phyloP scores from a whole-genome alignment of 2,797 vertebrate genomes.

The Enteromius afrohamiltoni region DNA sequence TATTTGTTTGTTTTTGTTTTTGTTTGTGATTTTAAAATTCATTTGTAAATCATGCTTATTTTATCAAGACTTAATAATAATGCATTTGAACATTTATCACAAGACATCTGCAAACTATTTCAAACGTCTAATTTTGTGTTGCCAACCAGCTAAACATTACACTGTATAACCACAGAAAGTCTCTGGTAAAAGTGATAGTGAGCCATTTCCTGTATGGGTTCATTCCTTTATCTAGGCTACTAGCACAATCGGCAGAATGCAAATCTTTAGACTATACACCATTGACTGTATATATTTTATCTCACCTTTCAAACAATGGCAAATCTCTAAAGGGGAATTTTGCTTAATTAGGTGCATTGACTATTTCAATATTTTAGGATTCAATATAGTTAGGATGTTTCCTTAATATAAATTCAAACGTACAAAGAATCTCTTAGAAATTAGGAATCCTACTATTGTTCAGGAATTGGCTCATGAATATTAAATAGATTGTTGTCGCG shows the following conservation, averaged over 20 bases:
- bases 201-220: background rate
- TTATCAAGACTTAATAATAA: background rate
- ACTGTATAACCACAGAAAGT: conserved; percentile 3
- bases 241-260: background rate
- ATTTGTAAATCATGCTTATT: background rate
- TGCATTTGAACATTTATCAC: background rate
- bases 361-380: background rate
- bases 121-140: background rate
- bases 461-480: background rate
- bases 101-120: background rate
- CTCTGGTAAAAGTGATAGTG: conserved; percentile 1
- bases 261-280: background rate
- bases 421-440: background rate
- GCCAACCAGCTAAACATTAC: background rate
- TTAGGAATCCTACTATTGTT: conserved; percentile 1
- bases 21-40: background rate
- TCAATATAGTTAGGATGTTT: background rate
- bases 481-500: background rate
- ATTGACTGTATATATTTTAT: background rate
- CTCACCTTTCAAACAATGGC: background rate
- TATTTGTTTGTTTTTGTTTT: too few relatives aligned
- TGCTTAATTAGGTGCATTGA: background rate
- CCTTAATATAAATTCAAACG: background rate
- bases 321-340: background rate
- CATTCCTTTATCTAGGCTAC: background rate